Percentiles rank a stretch among this genome's conserved stretches.
phyloP scores from a whole-genome alignment of 2,888 invertebrate genomes.

The Clunio marinus region DNA sequence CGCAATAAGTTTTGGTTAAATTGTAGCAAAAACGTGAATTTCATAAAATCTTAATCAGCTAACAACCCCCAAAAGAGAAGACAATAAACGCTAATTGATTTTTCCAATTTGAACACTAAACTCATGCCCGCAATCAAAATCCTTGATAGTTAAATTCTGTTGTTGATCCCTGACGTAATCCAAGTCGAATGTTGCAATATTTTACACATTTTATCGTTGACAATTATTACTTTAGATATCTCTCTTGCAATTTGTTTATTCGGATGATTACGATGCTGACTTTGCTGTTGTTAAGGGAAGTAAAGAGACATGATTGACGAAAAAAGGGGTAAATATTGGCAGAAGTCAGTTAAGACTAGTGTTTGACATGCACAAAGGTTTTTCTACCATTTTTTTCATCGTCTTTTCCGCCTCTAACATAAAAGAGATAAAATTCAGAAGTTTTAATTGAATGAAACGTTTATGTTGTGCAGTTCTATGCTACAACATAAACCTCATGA shows the following conservation, averaged over 20 bases:
- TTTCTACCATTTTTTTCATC: slow-evolving; percentile 13
- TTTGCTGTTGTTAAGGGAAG: not conserved
- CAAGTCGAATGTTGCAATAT: slow-evolving; percentile 20
- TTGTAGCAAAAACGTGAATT: not conserved
- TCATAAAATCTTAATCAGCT: not conserved
- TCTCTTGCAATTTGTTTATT: slow-evolving; percentile 6
- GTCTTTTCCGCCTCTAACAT: slow-evolving; percentile 27
- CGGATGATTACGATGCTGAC: not conserved
- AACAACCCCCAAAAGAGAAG: not conserved
- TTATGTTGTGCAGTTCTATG: not conserved
- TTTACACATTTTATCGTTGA: slow-evolving; percentile 33
- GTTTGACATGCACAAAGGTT: not conserved
- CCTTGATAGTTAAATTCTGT: not conserved
- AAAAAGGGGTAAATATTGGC: slow-evolving; percentile 14
- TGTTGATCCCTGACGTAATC: not conserved
- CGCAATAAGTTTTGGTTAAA: not conserved
- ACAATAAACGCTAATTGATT: slow-evolving; percentile 33
- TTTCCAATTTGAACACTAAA: not conserved
- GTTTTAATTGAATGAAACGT: not conserved
- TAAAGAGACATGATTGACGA: not conserved
- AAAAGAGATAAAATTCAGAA: slow-evolving; percentile 30
- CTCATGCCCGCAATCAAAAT: not conserved
- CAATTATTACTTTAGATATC: slow-evolving; percentile 31
- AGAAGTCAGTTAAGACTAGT: not conserved
- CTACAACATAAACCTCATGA: not conserved